Conservation (phyloP, 2,113 vertebrate genomes). For the Bombycilla garrulus region DNA sequence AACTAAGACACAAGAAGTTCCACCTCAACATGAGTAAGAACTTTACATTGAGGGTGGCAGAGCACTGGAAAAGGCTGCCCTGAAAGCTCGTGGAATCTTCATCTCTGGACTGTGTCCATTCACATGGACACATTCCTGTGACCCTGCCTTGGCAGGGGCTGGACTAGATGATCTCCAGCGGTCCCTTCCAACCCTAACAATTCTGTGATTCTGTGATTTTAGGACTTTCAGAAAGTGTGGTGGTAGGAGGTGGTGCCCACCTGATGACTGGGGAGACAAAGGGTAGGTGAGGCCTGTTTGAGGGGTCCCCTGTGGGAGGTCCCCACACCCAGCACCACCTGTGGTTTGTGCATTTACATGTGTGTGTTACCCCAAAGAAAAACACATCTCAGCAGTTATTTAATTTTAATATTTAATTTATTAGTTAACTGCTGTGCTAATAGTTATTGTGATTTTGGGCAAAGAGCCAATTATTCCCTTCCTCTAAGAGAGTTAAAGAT, state of each 20-base stretch:
- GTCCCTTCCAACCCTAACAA: not conserved
- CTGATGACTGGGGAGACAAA: not conserved
- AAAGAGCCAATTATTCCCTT: not conserved
- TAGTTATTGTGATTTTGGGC: not conserved
- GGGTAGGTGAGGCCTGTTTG: not conserved
- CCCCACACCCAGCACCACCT: not conserved
- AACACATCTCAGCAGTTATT: accelerated
- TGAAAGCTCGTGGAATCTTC: accelerated
- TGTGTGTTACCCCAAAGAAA: not conserved
- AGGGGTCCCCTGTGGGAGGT: not conserved
- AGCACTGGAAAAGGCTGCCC: not conserved
- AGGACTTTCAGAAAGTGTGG: not conserved
- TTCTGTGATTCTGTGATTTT: not conserved
- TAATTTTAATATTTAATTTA: no score
- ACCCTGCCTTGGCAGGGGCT: not conserved
- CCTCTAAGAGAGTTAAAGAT: not conserved
- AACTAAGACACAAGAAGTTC: not conserved
- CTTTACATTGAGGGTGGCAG: not conserved
- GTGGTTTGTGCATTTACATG: accelerated
- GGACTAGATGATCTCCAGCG: not conserved
- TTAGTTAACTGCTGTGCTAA: accelerated
- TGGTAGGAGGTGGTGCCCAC: not conserved
- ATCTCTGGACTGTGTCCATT: not conserved
- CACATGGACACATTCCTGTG: not conserved
- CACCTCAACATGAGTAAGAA: not conserved